Percentiles rank a stretch among this genome's conserved stretches.
These are phyloP conservation scores for Halocynthia aurantium DNA, from an alignment of 23 tunicate species.

Conservation along the genomic window DNA sequence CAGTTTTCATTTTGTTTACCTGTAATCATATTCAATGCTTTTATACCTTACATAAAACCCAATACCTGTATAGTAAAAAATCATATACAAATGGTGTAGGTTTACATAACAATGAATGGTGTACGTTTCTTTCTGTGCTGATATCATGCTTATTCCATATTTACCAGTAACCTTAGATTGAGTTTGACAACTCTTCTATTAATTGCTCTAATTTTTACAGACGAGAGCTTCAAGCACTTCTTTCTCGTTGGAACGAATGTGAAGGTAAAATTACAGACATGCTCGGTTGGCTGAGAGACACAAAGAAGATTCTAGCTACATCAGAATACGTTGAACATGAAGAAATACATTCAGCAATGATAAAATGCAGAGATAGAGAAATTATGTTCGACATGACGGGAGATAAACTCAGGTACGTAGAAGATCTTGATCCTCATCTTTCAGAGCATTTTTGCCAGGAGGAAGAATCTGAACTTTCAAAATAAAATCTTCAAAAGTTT, in stretches of 20 bases:
- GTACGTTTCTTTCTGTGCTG: not conserved
- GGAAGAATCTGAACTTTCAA: too few species aligned
- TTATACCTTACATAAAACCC: too few species aligned
- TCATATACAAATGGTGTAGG: too few species aligned
- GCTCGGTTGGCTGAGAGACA: conserved; percentile 37
- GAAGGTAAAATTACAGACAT: conserved; percentile 42
- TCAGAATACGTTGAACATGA: conserved; percentile 15
- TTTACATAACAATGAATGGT: too few species aligned
- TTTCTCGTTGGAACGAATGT: conserved; percentile 29
- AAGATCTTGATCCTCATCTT: too few species aligned
- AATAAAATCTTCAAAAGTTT: too few species aligned
- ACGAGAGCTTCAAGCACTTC: conserved; percentile 24
- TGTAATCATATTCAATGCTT: too few species aligned
- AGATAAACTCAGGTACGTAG: conserved; percentile 33
- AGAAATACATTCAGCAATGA: conserved; percentile 53
- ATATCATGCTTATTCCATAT: not conserved
- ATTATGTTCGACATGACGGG: conserved; percentile 66
- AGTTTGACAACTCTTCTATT: too few species aligned
- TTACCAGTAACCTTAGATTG: too few species aligned
- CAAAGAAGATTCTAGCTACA: conserved; percentile 5
- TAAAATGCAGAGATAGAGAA: conserved; percentile 55
- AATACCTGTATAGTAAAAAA: too few species aligned
- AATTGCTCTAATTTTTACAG: not conserved
- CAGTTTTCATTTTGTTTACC: too few species aligned
- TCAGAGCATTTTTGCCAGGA: too few species aligned